Evolutionary conservation across 2,888 invertebrate genomes (phyloP), one percentile per base, ranked within the genome.

Genomic region (Callinectes sapidus): DNA sequence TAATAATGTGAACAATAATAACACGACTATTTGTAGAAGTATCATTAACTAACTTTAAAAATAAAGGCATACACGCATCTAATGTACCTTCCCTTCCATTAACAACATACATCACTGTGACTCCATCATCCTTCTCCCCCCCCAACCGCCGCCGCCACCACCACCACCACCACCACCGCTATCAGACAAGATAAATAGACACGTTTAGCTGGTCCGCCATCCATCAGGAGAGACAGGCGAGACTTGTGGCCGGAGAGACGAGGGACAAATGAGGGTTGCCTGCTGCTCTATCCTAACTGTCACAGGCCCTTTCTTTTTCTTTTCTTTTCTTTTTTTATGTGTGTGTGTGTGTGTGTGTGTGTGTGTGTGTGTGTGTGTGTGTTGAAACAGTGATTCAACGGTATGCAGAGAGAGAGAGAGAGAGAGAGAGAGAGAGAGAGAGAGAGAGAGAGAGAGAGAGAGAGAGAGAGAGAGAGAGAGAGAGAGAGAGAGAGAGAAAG

Each of bases 121-220:
- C 81, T 81, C 32, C 81, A 81, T 81, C 81, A 81, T 81, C 81
- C 13, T 35, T 48, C 48, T 48, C 5, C 48, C 48, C 48, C 48
- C 3, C 3, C 48, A 2, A 39, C 39, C 39, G 5, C 77, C 77
- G 28, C 28, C 77, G 32, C 32, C 66, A n/a, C 66, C 71, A 5
- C 71, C 71, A 71, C 71, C 71, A 6, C 71, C 35, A 32, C 81
- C 32, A 81, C 81, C 81, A 32, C 81, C 35, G 1, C 81, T n/a
- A 81, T 32, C 35, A 81, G 81, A 81, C 81, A 81, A 81, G 81
- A 81, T 81, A 81, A 81, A 81, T 81, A 81, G 81, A 32, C 81
- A 81, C 81, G 81, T 81, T 81, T 81, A 81, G 81, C 81, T n/a
- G 32, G 10, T 32, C 81, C 81, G 14, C 81, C 81, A 81, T 81